Conservation (phyloP, 1,140 invertebrate genomes). For the Drosophila funebris region DNA sequence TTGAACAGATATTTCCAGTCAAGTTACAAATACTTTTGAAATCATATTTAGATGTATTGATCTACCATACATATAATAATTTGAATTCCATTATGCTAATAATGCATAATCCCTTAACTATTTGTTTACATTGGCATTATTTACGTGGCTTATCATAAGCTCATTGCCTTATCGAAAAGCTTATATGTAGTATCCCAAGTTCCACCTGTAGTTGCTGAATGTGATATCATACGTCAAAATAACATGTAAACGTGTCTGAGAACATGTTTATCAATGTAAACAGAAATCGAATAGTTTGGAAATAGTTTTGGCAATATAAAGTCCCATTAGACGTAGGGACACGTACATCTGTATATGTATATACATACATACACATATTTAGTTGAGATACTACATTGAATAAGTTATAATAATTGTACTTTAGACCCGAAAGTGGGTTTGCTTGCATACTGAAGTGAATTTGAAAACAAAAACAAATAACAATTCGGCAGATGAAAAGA, state of each 20-base stretch:
- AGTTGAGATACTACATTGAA: background rate
- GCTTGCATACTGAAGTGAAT: conserved; percentile 31
- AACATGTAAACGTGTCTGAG: conserved; percentile 55
- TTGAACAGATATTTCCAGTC: too few species aligned
- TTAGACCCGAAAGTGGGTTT: conserved; percentile 48
- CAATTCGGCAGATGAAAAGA: background rate
- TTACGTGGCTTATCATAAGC: background rate
- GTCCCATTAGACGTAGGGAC: background rate
- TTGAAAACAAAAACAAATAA: conserved; percentile 42
- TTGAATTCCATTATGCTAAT: background rate
- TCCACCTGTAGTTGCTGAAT: conserved; percentile 16
- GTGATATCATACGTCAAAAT: background rate
- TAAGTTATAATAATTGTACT: too few species aligned
- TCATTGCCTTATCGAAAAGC: conserved; percentile 10
- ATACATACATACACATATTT: background rate
- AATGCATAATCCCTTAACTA: background rate
- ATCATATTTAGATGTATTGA: too few species aligned
- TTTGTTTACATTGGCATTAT: background rate
- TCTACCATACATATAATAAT: too few species aligned
- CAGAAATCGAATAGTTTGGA: conserved; percentile 1
- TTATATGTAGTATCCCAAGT: conserved; percentile 16
- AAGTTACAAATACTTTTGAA: too few species aligned
- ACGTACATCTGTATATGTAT: background rate
- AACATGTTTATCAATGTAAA: conserved; percentile 45
- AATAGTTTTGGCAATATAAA: too few species aligned